phyloP scores from a whole-genome alignment of 1,140 invertebrate genomes.

The Drosophila burlai region DNA sequence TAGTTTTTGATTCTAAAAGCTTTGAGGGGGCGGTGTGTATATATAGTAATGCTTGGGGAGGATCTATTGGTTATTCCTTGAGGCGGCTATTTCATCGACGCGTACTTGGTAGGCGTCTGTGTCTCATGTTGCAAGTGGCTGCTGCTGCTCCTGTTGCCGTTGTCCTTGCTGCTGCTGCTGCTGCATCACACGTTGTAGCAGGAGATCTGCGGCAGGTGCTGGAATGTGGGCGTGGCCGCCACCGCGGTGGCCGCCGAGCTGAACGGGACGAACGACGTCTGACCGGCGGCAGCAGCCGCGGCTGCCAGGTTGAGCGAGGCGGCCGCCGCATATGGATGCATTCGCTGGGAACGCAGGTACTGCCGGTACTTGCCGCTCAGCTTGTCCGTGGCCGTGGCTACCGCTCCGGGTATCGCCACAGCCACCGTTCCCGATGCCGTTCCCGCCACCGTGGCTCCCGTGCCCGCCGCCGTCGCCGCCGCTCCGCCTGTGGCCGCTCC shows the following conservation, averaged over 20 bases:
- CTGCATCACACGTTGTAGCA: conserved; percentile 87
- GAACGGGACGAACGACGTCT: conserved; percentile 85
- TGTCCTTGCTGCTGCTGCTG: conserved; percentile 34
- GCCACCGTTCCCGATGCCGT: conserved; percentile 25
- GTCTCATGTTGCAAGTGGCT: conserved; percentile 52
- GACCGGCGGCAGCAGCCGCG: conserved; percentile 66
- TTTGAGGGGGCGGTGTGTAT: conserved; percentile 40
- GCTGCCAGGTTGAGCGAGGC: conserved; percentile 76
- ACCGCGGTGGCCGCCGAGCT: conserved; percentile 65
- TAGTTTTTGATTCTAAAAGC: conserved; percentile 61
- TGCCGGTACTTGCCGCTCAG: conserved; percentile 86
- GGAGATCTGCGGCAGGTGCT: conserved; percentile 86
- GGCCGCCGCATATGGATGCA: conserved; percentile 86
- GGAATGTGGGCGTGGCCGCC: conserved; percentile 77
- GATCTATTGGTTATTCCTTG: conserved; percentile 49
- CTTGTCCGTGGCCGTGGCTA: conserved; percentile 80
- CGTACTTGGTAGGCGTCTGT: conserved; percentile 79
- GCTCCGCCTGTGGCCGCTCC: conserved; percentile 51
- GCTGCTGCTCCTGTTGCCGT: conserved; percentile 31
- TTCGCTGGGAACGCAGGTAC: conserved; percentile 86
- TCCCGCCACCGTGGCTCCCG: conserved; percentile 16
- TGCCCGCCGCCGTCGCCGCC: conserved; percentile 22
- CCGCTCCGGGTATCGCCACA: conserved; percentile 33
- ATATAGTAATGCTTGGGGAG: conserved; percentile 53
- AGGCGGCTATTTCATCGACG: conserved; percentile 66